Base-by-base conservation (phyloP, 2,888 invertebrate species). In the Ophion costatus region DNA sequence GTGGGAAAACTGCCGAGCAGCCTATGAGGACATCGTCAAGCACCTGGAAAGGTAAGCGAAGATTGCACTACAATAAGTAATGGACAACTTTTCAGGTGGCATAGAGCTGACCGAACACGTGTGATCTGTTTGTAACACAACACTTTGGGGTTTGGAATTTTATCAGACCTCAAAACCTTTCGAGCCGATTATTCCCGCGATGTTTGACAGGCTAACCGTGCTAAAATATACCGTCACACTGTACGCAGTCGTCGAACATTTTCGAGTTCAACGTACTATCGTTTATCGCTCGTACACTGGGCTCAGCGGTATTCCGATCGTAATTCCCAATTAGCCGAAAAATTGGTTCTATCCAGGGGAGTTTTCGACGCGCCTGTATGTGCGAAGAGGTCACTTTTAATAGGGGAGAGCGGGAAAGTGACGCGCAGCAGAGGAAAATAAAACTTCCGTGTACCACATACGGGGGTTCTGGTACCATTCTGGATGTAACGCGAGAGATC, bases 1-100 rank as follows among this genome's bases (percentile, higher is more conserved):
- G 94, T 98, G 98, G 98, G 98, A 98, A 95, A 98, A 98, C 95
- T 98, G 98, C 95, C 96, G 98, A 94, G 98, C 98, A 89, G 98
- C 98, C 90, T 98, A 98, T 94, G 98, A 98, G 95, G 98, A 98
- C 95, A 98, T 98, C 94, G 98, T 98, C 91, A 98, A 98, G 95
- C 98, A 98, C 94, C 96, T 98, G 94, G 98, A 98, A 96, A 97
- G 98, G 97, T 98, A 96, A 95, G 97, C 94, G 63, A 84, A 56
- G 24, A 67, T 11, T 17, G 14, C 2, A 45, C 2, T 45, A 45
- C 2, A 57, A 69, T 42, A 80, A 67, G 57, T 51, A 56, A 74
- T 45, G 5, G 10, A 67, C 9, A 38, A 67, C 66, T 17, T 38
- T 42, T 11, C 38, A 29, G 10, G 20, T 45, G 6, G 56, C 64